A percentile compares a stretch with the other conserved stretches of the same genome.
phyloP scores from a whole-genome alignment of 2,797 vertebrate species.

The Arremon brunneinucha region DNA sequence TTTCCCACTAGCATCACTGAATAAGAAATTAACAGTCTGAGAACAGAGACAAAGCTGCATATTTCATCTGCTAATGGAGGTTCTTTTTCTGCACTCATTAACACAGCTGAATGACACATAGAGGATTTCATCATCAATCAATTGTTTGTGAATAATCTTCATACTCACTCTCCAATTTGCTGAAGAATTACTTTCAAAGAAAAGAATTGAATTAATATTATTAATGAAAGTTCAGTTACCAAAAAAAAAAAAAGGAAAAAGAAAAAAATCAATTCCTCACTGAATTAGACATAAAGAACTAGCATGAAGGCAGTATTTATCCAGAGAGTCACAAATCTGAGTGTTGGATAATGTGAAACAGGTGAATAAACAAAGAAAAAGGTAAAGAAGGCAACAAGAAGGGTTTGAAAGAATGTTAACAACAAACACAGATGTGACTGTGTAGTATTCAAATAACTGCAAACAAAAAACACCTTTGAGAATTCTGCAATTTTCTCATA shows the following conservation, averaged over 20 bases:
- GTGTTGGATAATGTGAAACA: not conserved
- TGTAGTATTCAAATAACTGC: not conserved
- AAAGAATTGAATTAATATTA: slow-evolving; percentile 44
- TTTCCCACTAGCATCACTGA: not conserved
- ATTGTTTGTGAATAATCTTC: slow-evolving; percentile 54
- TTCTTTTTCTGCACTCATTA: slow-evolving; percentile 46
- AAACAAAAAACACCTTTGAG: not conserved
- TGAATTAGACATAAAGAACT: not conserved
- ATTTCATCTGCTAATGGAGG: slow-evolving; percentile 40
- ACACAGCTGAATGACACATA: slow-evolving; percentile 35
- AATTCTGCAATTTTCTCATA: not conserved
- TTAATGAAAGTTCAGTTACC: slow-evolving; percentile 23
- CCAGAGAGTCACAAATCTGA: not conserved
- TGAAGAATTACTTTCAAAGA: slow-evolving; percentile 52
- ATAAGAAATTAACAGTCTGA: slow-evolving; percentile 42
- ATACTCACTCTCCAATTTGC: slow-evolving; percentile 31
- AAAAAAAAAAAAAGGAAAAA: not conserved
- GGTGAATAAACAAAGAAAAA: slow-evolving; percentile 18
- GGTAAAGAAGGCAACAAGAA: not conserved
- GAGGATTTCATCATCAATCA: slow-evolving; percentile 47
- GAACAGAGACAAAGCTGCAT: slow-evolving; percentile 25
- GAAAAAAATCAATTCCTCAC: not conserved
- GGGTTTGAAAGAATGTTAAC: not conserved
- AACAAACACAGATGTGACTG: not conserved
- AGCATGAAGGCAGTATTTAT: not conserved